Evolutionary conservation across 2,797 vertebrate species (phyloP).

Genomic region (Sebastiscus tertius): DNA sequence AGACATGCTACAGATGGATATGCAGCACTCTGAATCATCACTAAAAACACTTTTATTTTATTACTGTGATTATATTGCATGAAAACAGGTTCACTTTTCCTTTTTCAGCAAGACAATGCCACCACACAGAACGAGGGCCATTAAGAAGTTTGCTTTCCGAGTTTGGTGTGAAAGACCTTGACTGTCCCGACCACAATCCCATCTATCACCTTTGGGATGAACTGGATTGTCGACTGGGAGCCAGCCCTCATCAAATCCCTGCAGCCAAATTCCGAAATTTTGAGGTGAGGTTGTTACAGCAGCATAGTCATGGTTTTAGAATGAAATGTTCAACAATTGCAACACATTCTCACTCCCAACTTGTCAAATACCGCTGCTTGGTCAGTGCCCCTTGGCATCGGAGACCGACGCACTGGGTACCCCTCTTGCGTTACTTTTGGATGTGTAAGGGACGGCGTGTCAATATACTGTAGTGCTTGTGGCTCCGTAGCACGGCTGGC

Average conservation of each 20-base stretch:
- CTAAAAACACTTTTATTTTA: background rate
- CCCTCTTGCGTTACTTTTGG: too few relatives aligned
- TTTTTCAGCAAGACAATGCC: background rate
- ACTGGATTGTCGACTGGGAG: background rate
- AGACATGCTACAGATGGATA: slow-evolving; percentile 1
- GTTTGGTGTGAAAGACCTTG: background rate
- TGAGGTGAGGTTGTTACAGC: background rate
- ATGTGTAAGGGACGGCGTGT: too few relatives aligned
- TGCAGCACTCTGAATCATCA: background rate
- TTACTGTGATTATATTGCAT: slow-evolving; percentile 1
- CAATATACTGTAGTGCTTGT: too few relatives aligned
- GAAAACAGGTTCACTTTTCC: background rate
- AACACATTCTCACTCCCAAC: too few relatives aligned
- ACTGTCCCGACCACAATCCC: background rate
- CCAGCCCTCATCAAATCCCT: background rate
- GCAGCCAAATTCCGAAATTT: background rate
- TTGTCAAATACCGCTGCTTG: too few relatives aligned
- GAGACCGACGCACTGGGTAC: too few relatives aligned
- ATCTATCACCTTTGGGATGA: slow-evolving; percentile 18
- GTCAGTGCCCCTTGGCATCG: too few relatives aligned
- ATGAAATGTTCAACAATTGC: background rate
- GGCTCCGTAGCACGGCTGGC: too few relatives aligned
- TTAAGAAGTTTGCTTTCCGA: background rate
- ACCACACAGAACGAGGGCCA: background rate
- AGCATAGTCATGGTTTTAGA: slow-evolving; percentile 5